These are phyloP conservation scores for Oncorhynchus gorbuscha DNA, from an alignment of 2,113 vertebrate species.

Conservation along the genomic window DNA sequence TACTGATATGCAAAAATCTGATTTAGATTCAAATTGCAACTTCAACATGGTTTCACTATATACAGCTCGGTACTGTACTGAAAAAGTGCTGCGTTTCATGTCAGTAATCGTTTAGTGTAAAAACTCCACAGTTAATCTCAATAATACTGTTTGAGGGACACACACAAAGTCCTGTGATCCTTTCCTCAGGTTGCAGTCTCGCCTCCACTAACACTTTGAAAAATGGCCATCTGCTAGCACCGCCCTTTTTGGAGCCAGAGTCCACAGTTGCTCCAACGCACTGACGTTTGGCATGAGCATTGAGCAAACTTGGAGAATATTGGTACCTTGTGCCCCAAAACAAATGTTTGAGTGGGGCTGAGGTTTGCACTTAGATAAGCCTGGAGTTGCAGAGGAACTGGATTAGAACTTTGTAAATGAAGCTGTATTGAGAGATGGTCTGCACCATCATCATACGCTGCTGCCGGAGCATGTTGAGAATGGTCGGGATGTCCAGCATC, in stretches of 20 bases:
- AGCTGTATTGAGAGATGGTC: constrained; percentile 92
- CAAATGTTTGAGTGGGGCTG: background rate
- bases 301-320: no score
- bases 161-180: constrained; percentile 29
- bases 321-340: no score
- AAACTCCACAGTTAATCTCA: constrained; percentile 51
- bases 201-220: constrained; percentile 44
- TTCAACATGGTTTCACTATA: constrained; percentile 62
- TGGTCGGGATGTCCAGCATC: constrained; percentile 85
- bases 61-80: constrained; percentile 53
- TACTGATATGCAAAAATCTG: constrained; percentile 28
- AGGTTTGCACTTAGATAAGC: constrained; percentile 80
- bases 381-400: constrained; percentile 93
- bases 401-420: constrained; percentile 93
- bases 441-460: constrained; percentile 98
- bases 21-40: constrained; percentile 47
- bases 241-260: background rate
- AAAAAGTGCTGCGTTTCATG: constrained; percentile 71
- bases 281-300: no score
- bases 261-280: background rate
- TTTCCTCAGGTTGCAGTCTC: constrained; percentile 27
- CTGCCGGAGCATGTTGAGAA: constrained; percentile 81
- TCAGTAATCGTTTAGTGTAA: constrained; percentile 46
- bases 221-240: background rate
- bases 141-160: constrained; percentile 72